Percentiles rank a stretch among this genome's conserved stretches.
Evolutionary conservation across 1,140 invertebrate genomes (phyloP).

Genomic region (Heliconius hermathena): DNA sequence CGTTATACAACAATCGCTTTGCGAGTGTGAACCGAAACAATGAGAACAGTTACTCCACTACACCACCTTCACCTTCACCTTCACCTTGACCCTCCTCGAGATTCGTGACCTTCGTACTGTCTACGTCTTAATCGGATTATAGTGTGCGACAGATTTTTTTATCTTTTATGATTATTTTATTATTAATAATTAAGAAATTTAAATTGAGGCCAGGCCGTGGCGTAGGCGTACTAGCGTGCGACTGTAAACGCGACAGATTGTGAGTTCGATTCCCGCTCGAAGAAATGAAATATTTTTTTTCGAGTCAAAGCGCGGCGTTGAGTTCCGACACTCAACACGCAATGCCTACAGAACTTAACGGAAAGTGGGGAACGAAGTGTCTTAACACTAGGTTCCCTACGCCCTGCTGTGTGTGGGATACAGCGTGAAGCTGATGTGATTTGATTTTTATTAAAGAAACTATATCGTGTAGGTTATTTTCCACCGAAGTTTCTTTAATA

Average conservation of each 20-base stretch:
- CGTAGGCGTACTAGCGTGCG: neutral
- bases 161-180: no score
- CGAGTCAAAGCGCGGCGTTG: neutral
- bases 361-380: neutral
- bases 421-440: no score
- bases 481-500: no score
- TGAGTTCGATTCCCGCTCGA: neutral
- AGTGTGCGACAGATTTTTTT: neutral
- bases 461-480: no score
- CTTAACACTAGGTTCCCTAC: neutral
- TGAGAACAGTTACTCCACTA: constrained; percentile 10
- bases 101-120: neutral
- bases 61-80: neutral
- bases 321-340: neutral
- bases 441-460: no score
- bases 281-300: neutral
- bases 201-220: neutral
- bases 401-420: no score
- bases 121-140: neutral
- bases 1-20: neutral
- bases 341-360: neutral
- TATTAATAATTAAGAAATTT: no score
- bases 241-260: neutral
- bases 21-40: neutral
- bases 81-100: neutral